These are phyloP conservation scores for Charaxes varanes DNA, from an alignment of 1,140 invertebrate genomes.

Conservation along the genomic window DNA sequence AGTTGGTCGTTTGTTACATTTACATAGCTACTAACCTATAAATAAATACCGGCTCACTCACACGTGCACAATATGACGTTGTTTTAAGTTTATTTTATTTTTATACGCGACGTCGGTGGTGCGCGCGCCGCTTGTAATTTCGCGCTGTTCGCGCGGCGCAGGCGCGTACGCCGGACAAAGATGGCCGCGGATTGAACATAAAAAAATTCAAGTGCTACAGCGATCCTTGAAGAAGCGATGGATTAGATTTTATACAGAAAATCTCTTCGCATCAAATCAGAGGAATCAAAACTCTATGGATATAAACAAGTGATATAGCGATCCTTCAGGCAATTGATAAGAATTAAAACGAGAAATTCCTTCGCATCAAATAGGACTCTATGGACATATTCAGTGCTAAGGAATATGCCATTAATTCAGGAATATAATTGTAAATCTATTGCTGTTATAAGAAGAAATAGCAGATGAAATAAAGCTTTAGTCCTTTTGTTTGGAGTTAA, in stretches of 20 bases:
- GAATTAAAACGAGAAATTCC: no score
- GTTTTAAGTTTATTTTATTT: conserved; percentile 74
- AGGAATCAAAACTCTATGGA: no score
- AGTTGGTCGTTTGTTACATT: conserved; percentile 56
- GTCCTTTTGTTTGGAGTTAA: no score
- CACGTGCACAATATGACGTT: conserved; percentile 70
- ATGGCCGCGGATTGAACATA: conserved; percentile 39
- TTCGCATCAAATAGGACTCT: no score
- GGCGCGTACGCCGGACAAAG: conserved; percentile 57
- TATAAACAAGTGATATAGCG: no score
- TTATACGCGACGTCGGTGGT: conserved; percentile 58
- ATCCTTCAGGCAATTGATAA: no score
- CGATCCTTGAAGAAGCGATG: neutral
- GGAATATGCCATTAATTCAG: no score
- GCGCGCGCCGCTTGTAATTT: conserved; percentile 65
- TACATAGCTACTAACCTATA: conserved; percentile 72
- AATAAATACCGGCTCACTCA: conserved; percentile 71
- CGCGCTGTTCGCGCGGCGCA: conserved; percentile 64
- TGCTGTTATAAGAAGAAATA: no score
- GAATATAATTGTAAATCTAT: no score
- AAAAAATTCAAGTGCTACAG: conserved; percentile 3
- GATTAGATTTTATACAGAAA: conserved; percentile 5
- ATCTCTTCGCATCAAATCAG: conserved; percentile 8
- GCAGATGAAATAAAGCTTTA: no score
- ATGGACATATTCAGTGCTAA: no score